Conservation (phyloP, 2,113 vertebrate genomes). For the Antechinus stuartii region DNA sequence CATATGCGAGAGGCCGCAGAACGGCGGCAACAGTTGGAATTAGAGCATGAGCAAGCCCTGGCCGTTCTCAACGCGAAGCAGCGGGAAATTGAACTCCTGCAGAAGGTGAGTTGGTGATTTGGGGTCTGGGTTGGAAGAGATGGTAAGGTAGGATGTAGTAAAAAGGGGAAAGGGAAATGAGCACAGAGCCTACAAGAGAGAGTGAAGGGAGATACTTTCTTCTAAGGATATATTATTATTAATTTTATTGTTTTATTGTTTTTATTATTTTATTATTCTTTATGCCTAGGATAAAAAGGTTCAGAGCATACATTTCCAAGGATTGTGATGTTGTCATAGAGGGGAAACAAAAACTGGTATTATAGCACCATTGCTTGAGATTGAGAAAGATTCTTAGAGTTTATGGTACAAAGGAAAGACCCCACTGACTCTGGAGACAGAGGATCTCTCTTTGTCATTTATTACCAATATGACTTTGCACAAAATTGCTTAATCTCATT, state of each 20-base stretch:
- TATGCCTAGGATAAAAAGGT: not conserved
- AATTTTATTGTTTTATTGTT: not conserved
- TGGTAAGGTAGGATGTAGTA: no score
- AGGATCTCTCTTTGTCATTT: not conserved
- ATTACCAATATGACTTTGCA: not conserved
- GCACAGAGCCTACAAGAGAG: not conserved
- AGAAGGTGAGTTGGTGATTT: slow-evolving; percentile 89
- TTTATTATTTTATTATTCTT: not conserved
- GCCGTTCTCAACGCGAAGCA: slow-evolving; percentile 97
- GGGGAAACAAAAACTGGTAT: not conserved
- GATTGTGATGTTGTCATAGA: not conserved
- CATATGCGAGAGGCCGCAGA: slow-evolving; percentile 99
- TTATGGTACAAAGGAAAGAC: not conserved
- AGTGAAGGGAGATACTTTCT: not conserved
- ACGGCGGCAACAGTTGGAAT: slow-evolving; percentile 97
- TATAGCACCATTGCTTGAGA: not conserved
- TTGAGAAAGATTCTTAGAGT: not conserved
- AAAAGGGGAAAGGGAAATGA: not conserved
- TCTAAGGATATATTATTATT: not conserved
- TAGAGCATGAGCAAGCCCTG: slow-evolving; percentile 99
- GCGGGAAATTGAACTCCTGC: slow-evolving; percentile 98
- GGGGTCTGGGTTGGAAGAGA: not conserved
- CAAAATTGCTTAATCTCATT: not conserved
- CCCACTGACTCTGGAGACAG: not conserved
- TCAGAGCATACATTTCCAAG: not conserved